Conservation (phyloP, 2,797 vertebrate species). For the Dryobates pubescens region DNA sequence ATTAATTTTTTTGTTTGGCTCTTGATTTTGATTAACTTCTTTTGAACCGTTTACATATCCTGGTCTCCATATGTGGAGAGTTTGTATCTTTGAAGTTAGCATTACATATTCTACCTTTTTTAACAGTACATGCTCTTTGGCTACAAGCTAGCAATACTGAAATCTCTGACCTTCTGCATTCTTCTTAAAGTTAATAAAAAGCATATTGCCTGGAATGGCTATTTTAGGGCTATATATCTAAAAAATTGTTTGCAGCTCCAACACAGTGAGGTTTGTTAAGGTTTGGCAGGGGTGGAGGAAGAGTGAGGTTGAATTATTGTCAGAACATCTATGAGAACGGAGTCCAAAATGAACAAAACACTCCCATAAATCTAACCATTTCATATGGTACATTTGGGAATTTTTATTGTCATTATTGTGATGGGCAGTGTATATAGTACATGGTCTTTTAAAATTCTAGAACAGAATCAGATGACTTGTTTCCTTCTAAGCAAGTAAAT, state of each 20-base stretch:
- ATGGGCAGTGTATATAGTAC: neutral
- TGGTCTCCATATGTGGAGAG: neutral
- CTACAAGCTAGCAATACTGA: neutral
- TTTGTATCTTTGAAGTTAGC: neutral
- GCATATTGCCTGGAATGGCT: neutral
- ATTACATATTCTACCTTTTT: neutral
- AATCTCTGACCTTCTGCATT: neutral
- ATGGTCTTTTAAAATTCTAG: neutral
- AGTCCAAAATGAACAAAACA: neutral
- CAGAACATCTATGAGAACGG: neutral
- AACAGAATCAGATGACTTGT: neutral
- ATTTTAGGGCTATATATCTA: constrained; percentile 13
- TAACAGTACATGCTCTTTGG: neutral
- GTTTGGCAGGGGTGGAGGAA: neutral
- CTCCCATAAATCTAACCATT: constrained; percentile 23
- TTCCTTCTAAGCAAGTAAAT: constrained; percentile 36
- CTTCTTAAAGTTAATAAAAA: neutral
- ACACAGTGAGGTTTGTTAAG: neutral
- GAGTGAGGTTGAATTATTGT: constrained; percentile 23
- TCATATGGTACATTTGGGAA: neutral
- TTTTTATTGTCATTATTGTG: neutral
- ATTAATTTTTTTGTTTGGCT: neutral
- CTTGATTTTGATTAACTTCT: neutral
- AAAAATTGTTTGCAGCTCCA: constrained; percentile 7
- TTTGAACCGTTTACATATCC: neutral